Conservation (phyloP, 2,113 vertebrate genomes). For the Synodontis membranacea region DNA sequence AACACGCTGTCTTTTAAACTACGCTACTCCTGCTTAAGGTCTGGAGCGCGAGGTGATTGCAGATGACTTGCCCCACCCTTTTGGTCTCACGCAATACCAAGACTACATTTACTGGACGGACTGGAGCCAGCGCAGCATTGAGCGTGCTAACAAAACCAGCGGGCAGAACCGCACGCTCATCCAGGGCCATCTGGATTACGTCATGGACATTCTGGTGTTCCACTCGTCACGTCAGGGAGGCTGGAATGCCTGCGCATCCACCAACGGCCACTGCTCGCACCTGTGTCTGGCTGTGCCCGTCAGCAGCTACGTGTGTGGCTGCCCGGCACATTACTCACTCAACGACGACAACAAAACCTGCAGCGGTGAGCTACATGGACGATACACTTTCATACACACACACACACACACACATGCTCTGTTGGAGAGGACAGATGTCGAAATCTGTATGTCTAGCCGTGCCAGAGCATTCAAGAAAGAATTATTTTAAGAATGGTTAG, state of each 20-base stretch:
- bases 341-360: constrained; percentile 96
- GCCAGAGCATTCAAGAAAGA: not conserved
- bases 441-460: not conserved
- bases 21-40: constrained; percentile 68
- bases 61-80: constrained; percentile 93
- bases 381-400: not conserved
- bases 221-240: constrained; percentile 97
- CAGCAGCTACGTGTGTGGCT: constrained; percentile 88
- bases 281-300: constrained; percentile 91
- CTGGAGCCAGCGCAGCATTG: constrained; percentile 93
- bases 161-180: constrained; percentile 94
- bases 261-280: constrained; percentile 89
- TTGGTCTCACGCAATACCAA: constrained; percentile 92
- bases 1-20: not conserved
- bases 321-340: constrained; percentile 93
- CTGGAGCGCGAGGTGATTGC: constrained; percentile 88
- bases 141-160: constrained; percentile 89
- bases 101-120: constrained; percentile 99
- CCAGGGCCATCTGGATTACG: constrained; percentile 92
- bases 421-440: not conserved
- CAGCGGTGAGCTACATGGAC: constrained; percentile 82
- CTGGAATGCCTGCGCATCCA: constrained; percentile 85
- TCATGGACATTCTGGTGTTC: constrained; percentile 97
- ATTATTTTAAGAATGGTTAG: not conserved
- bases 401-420: not conserved